phyloP scores from a whole-genome alignment of 1,140 invertebrate species.

The Ericerus pela region DNA sequence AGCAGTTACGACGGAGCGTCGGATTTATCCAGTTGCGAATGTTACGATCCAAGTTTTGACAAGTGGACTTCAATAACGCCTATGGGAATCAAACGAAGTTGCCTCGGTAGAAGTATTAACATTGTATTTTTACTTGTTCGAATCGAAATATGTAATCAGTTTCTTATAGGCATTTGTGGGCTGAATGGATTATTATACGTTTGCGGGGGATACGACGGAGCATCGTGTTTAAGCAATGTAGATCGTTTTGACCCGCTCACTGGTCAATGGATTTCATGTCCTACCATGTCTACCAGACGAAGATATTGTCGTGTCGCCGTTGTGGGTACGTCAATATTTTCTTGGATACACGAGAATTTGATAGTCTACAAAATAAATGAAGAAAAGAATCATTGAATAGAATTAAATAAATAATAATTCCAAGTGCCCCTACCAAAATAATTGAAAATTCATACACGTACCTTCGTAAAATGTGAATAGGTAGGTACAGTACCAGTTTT shows the following conservation, averaged over 20 bases:
- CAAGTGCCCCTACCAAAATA: no score
- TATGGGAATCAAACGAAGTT: slow-evolving; percentile 59
- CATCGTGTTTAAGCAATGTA: slow-evolving; percentile 48
- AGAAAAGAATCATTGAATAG: no score
- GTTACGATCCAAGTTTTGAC: slow-evolving; percentile 44
- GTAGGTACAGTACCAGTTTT: no score
- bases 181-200: slow-evolving; percentile 52
- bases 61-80: slow-evolving; percentile 46
- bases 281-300: slow-evolving; percentile 45
- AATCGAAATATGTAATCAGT: not conserved
- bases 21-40: slow-evolving; percentile 48
- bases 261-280: slow-evolving; percentile 47
- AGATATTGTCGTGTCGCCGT: slow-evolving; percentile 47
- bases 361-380: no score
- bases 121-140: not conserved
- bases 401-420: no score
- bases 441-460: no score
- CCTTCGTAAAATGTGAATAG: no score
- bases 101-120: slow-evolving; percentile 35
- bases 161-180: slow-evolving; percentile 36
- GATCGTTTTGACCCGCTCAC: slow-evolving; percentile 51
- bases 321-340: slow-evolving; percentile 31
- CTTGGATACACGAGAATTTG: no score
- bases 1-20: slow-evolving; percentile 48
- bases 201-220: slow-evolving; percentile 57